These are phyloP conservation scores for Drosophila pachea DNA, from an alignment of 1,140 invertebrate species.

Conservation along the genomic window DNA sequence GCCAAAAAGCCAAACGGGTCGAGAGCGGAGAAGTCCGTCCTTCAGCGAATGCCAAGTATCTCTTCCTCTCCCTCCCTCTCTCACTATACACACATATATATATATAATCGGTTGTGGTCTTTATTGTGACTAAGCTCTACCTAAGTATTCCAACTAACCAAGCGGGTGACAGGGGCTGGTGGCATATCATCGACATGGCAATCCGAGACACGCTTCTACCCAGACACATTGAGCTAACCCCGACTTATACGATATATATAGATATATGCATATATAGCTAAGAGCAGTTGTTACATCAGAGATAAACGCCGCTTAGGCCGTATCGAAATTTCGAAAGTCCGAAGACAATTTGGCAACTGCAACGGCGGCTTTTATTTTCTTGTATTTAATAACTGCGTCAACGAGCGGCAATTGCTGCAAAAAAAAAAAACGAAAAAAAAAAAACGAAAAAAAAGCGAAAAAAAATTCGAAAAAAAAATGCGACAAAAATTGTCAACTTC, in stretches of 20 bases:
- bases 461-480: background rate
- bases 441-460: too few relatives aligned
- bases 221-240: background rate
- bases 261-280: conserved; percentile 19
- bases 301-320: conserved; percentile 41
- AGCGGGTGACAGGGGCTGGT: too few relatives aligned
- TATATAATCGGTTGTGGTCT: too few relatives aligned
- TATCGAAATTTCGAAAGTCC: conserved; percentile 48
- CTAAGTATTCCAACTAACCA: too few relatives aligned
- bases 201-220: conserved; percentile 3
- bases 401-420: conserved; percentile 37
- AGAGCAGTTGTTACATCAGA: conserved; percentile 61
- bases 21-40: too few relatives aligned
- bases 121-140: too few relatives aligned
- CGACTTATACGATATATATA: background rate
- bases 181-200: background rate
- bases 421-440: too few relatives aligned
- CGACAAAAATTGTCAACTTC: conserved; percentile 45
- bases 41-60: too few relatives aligned
- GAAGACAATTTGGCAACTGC: conserved; percentile 38
- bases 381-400: conserved; percentile 65
- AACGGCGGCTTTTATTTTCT: conserved; percentile 44
- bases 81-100: too few relatives aligned
- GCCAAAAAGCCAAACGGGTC: too few relatives aligned
- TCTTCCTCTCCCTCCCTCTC: too few relatives aligned